Conservation (phyloP, 2,113 vertebrate genomes). For the Phyllostomus hastatus region DNA sequence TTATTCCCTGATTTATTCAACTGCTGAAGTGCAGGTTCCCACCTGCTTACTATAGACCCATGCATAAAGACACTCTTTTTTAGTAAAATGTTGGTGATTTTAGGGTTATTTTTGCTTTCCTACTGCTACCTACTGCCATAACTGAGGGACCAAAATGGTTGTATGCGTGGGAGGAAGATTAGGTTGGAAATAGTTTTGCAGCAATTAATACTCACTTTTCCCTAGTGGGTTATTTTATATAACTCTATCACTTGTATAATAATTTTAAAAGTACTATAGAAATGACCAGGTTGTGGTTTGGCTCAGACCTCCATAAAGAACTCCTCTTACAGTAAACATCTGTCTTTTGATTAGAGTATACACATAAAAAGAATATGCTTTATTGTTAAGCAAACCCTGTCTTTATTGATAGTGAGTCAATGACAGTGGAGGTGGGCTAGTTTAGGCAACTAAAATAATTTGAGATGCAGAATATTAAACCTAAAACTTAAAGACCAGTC, state of each 20-base stretch:
- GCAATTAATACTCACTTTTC: slow-evolving; percentile 32
- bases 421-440: background rate
- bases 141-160: background rate
- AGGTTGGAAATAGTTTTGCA: slow-evolving; percentile 34
- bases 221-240: slow-evolving; percentile 12
- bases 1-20: background rate
- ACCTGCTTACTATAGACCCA: background rate
- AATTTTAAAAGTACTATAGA: slow-evolving; percentile 41
- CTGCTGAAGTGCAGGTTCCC: background rate
- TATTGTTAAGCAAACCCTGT: background rate
- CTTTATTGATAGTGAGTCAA: slow-evolving; percentile 9
- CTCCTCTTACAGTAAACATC: background rate
- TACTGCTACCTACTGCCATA: background rate
- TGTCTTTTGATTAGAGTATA: slow-evolving; percentile 4
- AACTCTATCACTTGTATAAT: slow-evolving; percentile 1
- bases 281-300: slow-evolving; percentile 20
- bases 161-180: slow-evolving; percentile 35
- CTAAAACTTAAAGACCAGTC: slow-evolving; percentile 3
- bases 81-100: slow-evolving; percentile 7
- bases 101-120: slow-evolving; percentile 37
- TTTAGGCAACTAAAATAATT: background rate
- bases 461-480: background rate
- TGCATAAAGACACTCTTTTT: background rate
- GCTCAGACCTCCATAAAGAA: background rate
- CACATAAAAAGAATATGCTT: background rate